Percentiles rank a stretch among this genome's conserved stretches.
These are phyloP conservation scores for Sorex araneus DNA, from an alignment of 2,113 vertebrate genomes.

Conservation along the genomic window DNA sequence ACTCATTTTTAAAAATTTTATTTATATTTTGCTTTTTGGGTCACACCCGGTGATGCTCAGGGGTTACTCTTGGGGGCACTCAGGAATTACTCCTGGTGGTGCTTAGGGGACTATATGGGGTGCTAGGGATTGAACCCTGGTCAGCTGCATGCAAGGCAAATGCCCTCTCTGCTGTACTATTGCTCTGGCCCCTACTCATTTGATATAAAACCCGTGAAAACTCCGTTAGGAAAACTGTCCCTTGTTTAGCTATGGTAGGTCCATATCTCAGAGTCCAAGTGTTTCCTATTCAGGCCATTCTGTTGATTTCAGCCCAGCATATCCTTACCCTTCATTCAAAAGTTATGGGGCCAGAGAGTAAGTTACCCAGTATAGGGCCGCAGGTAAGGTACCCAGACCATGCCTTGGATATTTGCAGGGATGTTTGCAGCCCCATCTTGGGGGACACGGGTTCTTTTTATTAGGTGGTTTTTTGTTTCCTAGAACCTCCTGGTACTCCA, in stretches of 20 bases:
- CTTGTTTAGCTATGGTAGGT: background rate
- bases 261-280: background rate
- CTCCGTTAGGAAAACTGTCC: background rate
- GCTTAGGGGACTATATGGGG: no score
- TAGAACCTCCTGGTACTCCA: background rate
- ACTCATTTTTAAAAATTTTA: background rate
- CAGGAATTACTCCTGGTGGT: no score
- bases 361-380: no score
- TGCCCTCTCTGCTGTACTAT: no score
- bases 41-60: no score
- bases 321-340: background rate
- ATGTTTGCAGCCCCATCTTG: background rate
- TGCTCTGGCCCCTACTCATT: no score
- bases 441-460: background rate
- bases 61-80: no score
- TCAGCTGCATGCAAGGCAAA: no score
- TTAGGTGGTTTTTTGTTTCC: background rate
- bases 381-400: background rate
- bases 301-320: slow-evolving; percentile 22
- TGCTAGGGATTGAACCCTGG: no score
- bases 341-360: background rate
- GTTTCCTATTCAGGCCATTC: background rate
- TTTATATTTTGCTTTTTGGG: no score
- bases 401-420: background rate
- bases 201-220: slow-evolving; percentile 27